Percentiles rank a stretch among this genome's conserved stretches.
Conservation (phyloP, 2,113 vertebrate species). For the Vicugna pacos region DNA sequence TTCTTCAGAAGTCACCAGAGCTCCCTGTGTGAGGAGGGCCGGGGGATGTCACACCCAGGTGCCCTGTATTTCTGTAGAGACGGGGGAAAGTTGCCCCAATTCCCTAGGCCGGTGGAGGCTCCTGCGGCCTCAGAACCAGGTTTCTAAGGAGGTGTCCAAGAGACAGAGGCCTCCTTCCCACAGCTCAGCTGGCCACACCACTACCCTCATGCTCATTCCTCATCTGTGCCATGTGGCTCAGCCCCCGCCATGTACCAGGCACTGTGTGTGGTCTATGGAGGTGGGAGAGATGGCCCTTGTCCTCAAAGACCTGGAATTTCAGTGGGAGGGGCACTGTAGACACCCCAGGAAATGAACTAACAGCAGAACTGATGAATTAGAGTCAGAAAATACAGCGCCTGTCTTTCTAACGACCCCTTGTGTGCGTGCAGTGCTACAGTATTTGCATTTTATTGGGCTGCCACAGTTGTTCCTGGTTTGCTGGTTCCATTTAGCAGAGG, state of each 20-base stretch:
- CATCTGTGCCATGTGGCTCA: neutral
- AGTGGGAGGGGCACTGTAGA: neutral
- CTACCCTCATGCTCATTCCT: neutral
- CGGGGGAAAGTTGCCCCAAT: neutral
- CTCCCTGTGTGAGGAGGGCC: neutral
- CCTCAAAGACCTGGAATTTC: neutral
- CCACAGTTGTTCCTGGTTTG: neutral
- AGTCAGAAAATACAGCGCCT: neutral
- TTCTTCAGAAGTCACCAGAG: neutral
- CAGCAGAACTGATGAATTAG: neutral
- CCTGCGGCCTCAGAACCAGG: neutral
- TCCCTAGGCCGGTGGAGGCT: neutral
- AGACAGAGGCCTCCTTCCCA: neutral
- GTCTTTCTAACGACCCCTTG: accelerated
- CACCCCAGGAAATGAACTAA: neutral
- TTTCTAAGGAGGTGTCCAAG: neutral
- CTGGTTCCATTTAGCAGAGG: neutral
- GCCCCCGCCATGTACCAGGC: too few species aligned
- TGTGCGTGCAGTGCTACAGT: accelerated
- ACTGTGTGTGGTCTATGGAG: neutral
- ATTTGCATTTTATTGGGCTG: neutral
- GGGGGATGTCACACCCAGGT: accelerated
- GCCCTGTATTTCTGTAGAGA: neutral
- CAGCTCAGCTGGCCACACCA: neutral
- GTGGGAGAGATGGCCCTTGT: too few species aligned